Base-by-base conservation (phyloP, 2,888 invertebrate genomes). In the Nematopogon swammerdamellus region DNA sequence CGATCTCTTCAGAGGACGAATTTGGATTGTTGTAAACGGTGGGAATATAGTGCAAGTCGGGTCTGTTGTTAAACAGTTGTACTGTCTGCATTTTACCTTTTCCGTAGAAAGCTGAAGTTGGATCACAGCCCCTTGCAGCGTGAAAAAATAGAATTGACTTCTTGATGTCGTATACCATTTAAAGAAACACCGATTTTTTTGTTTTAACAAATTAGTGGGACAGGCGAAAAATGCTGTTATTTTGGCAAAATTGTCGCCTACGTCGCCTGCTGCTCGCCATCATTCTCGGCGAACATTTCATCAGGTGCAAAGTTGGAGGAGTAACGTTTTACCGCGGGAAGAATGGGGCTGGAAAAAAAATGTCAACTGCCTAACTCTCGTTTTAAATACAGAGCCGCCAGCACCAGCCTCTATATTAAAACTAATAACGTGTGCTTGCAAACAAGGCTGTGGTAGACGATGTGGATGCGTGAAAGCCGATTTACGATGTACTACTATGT, bases 191-290 rank as follows among this genome's bases (percentile, higher is more conserved):
- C n/a, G n/a, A n/a, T n/a, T n/a, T n/a, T n/a, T n/a, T n/a, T n/a
- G n/a, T n/a, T n/a, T n/a, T n/a, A n/a, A n/a, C n/a, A n/a, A n/a
- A n/a, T n/a, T n/a, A n/a, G n/a, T n/a, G n/a, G n/a, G n/a, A n/a
- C n/a, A n/a, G n/a, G n/a, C n/a, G n/a, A n/a, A n/a, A 53, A 48
- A 30, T 19, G 44, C 48, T 2, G 45, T 53, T 0, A 44, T 49
- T 17, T 51, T 54, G 50, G 44, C 52, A 1, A 49, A 46, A 36
- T 44, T 54, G 42, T 51, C 53, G 29, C 54, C 51, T 14, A 53
- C 51, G 1, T n/a, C 48, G 45, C 49, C 49, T 30, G 54, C 54
- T 44, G n/a, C 30, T 18, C 5, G 18, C 29, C 19, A 44, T 17
- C 51, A 54, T 45, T 49, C 51, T 14, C 50, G 17, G 43, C 42